phyloP scores from a whole-genome alignment of 2,113 vertebrate species.

The Lethenteron reissneri region DNA sequence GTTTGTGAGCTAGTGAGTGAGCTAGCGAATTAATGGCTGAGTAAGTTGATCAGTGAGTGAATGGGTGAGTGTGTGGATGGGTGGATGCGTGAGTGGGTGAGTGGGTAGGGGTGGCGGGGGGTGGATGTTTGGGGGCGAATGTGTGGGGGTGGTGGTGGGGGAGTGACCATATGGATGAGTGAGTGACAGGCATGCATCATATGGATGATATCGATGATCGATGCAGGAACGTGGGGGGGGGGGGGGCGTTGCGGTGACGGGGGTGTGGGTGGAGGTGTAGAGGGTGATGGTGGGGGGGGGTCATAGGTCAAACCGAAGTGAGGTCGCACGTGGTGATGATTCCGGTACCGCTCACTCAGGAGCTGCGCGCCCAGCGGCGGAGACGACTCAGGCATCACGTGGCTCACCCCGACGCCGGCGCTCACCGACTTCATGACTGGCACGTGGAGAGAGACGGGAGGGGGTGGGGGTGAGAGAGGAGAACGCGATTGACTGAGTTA shows the following conservation, averaged over 20 bases:
- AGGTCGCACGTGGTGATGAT: neutral
- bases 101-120: neutral
- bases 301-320: neutral
- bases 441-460: neutral
- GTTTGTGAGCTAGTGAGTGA: conserved; percentile 6
- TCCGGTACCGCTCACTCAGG: neutral
- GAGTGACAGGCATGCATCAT: conserved; percentile 8
- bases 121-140: conserved; percentile 11
- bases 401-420: conserved; percentile 19
- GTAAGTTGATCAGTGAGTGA: neutral
- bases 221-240: conserved; percentile 14
- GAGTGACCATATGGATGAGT: conserved; percentile 13
- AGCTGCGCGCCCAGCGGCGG: conserved; percentile 22
- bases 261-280: conserved; percentile 8
- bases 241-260: conserved; percentile 18
- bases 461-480: neutral
- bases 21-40: neutral
- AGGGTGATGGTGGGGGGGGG: neutral
- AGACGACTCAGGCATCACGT: conserved; percentile 34
- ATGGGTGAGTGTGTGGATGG: neutral
- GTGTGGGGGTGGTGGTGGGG: conserved; percentile 16
- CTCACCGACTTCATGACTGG: conserved; percentile 43
- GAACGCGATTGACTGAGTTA: no score
- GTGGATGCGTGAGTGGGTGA: conserved; percentile 16
- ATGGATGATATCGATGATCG: neutral